Evolutionary conservation across 2,888 invertebrate genomes (phyloP), one percentile per base, ranked within the genome.

Genomic region (Eupithecia vulgata): DNA sequence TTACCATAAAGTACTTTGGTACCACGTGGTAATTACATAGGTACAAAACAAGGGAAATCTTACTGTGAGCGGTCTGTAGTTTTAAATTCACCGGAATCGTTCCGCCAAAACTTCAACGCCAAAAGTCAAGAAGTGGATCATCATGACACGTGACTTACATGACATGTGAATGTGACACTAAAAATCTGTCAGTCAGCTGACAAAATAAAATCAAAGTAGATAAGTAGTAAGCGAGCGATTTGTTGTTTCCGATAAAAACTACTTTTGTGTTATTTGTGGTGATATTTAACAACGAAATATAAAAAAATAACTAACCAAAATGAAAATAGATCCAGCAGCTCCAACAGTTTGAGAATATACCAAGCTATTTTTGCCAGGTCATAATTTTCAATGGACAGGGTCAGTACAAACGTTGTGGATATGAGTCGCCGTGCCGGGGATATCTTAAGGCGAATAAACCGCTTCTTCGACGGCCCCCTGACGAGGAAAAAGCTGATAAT

Each of bases 401-500:
- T 87, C 68, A 85, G 87, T 78, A 87, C 83, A 71, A 86, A 89
- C 77, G 81, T 88, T 67, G 81, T 83, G 81, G 94, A 95, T 73
- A 92, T 93, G 90, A 90, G 88, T 79, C 91, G 94, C 68, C 88
- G 90, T 76, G 91, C 91, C 88, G 93, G 93, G 76, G 94, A 95
- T 77, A 79, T 93, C 76, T 81, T 91, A 69, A 88, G 94, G 81
- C 91, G 94, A 71, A 83, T 94, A 77, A 91, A 94, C 85, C 88
- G 94, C 80, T 85, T 94, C 68, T 82, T 90, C 78, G 95, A 94
- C 76, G 94, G 94, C 40, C 94, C 94, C 21, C 79, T 94, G 83
- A 94, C 94, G 25, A 91, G 94, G 79, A 94, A 94, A 82, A 94
- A 95, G 83, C 80, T 95, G 66, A 90, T 95, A 73, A 82, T 95